These are phyloP conservation scores for Clarias fuscus DNA, from an alignment of 2,797 vertebrate species.

Conservation along the genomic window DNA sequence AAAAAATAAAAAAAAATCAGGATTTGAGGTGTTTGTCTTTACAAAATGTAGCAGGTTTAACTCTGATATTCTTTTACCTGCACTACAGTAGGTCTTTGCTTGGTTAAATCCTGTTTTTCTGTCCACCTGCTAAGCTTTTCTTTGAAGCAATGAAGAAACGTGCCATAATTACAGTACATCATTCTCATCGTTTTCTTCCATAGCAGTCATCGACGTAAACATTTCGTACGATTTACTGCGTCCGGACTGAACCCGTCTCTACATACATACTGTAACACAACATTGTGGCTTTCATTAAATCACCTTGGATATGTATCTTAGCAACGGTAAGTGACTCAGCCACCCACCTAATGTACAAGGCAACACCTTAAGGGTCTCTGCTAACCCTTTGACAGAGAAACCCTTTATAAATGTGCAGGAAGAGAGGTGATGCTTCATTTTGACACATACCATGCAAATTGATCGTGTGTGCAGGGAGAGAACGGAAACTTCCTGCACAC, in stretches of 20 bases:
- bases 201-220: not conserved
- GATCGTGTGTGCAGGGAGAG: conserved; percentile 28
- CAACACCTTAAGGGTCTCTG: not conserved
- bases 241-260: too few relatives aligned
- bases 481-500: conserved; percentile 53
- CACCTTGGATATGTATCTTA: too few relatives aligned
- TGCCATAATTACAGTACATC: not conserved
- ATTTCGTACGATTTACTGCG: not conserved
- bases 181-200: not conserved
- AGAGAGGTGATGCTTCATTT: not conserved
- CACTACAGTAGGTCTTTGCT: not conserved
- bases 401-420: not conserved
- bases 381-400: not conserved
- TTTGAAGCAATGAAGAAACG: not conserved
- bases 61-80: not conserved
- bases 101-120: not conserved
- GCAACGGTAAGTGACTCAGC: conserved; percentile 2
- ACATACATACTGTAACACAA: not conserved
- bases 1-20: not conserved
- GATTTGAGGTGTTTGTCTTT: not conserved
- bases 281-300: not conserved
- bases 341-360: not conserved
- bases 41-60: not conserved
- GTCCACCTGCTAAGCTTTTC: not conserved
- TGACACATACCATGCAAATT: conserved; percentile 32